phyloP scores from a whole-genome alignment of 1,140 invertebrate species.

The Luehdorfia chinensis region DNA sequence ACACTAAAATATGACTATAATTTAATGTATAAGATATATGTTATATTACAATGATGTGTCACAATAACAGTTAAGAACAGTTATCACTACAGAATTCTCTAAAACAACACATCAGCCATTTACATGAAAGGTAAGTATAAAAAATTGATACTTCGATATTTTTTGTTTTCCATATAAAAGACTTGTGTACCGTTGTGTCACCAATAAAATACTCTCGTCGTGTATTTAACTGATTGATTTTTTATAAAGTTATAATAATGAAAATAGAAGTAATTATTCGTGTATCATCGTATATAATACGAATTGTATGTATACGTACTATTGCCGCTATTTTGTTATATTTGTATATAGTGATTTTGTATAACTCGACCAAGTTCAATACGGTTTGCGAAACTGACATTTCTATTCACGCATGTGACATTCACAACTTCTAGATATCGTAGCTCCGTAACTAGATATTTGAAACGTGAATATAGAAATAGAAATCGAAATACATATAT shows the following conservation, averaged over 20 bases:
- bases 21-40: conserved; percentile 46
- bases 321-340: conserved; percentile 71
- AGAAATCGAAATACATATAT: too few species aligned
- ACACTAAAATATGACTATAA: conserved; percentile 58
- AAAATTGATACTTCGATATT: conserved; percentile 69
- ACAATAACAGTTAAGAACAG: conserved; percentile 44
- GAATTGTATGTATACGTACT: conserved; percentile 56
- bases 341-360: conserved; percentile 44
- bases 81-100: conserved; percentile 33
- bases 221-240: conserved; percentile 12
- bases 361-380: conserved; percentile 55
- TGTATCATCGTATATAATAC: conserved; percentile 50
- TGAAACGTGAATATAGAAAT: too few species aligned
- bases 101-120: conserved; percentile 70
- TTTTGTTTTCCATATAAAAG: conserved; percentile 53
- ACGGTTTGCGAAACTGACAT: conserved; percentile 32
- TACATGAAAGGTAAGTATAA: conserved; percentile 77
- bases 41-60: conserved; percentile 53
- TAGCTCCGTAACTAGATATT: too few species aligned
- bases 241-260: conserved; percentile 38
- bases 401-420: conserved; percentile 28
- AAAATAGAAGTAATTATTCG: conserved; percentile 45
- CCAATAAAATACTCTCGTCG: conserved; percentile 17
- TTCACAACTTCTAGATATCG: background rate
- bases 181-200: conserved; percentile 26